Base-by-base conservation (phyloP, 1,140 invertebrate species). In the Sesamia nonagrioides region DNA sequence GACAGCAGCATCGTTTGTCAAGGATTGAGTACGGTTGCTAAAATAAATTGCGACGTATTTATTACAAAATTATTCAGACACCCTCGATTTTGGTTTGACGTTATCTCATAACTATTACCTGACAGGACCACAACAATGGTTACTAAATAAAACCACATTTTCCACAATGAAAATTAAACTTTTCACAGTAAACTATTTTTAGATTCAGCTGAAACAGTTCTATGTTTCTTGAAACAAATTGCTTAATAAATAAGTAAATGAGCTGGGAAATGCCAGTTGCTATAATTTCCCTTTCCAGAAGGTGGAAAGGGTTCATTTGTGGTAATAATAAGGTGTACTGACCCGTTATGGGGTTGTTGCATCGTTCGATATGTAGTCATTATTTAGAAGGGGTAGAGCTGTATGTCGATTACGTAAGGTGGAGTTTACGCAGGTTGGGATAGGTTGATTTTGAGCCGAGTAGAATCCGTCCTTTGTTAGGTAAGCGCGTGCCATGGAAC, bases 301-400 rank as follows among this genome's bases (percentile, higher is more conserved):
- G 61, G 61, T 37, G 17, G 37, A 42, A 42, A 42, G 61, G 37
- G 61, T 66, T 66, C 37, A 4, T 63, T 40, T 35, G 33, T 7
- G 37, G 61, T 42, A 40, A 66, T 11, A 18, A 7, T 37, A 37
- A 66, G 61, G 61, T 66, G 61, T 8, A 42, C 2, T 66, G 61
- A 66, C 61, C 61, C 18, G 60, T 17, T 40, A 37, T 42, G 61
- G 61, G 61, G 61, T 66, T 66, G 37, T 66, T 66, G 61, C 61
- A 66, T 66, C 27, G 54, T 58, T 42, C 61, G 15, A 66, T 66
- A 17, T 66, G 61, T 40, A 42, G 61, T 66, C 42, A 66, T 66
- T 60, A 50, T 50, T 50, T 15, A n/a, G 56, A 15, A 13, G 56
- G 21, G n/a, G 56, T 27, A 35, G 27, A 35, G 27, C 27, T 7